Conservation (phyloP, 2,113 vertebrate species). For the Gorsachius goisagi region DNA sequence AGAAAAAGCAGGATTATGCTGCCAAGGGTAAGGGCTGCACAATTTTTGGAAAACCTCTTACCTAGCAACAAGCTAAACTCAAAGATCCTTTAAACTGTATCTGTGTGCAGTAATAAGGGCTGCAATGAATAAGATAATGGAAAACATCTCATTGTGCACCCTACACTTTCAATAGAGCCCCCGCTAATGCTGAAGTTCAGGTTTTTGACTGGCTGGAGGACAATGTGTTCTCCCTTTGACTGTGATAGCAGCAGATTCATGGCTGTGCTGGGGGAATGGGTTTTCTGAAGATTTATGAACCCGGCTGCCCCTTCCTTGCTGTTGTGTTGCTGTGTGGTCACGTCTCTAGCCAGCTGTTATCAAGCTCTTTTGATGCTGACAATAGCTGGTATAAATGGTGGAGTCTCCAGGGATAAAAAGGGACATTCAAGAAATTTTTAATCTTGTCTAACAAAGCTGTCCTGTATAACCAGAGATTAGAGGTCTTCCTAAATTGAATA, state of each 20-base stretch:
- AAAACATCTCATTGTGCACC: slow-evolving; percentile 33
- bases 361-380: slow-evolving; percentile 49
- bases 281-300: slow-evolving; percentile 50
- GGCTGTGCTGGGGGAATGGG: neutral
- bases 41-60: slow-evolving; percentile 19
- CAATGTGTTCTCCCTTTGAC: slow-evolving; percentile 29
- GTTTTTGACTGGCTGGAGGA: slow-evolving; percentile 35
- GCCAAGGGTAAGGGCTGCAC: neutral
- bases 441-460: slow-evolving; percentile 70
- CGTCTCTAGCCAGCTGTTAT: slow-evolving; percentile 66
- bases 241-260: slow-evolving; percentile 38
- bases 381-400: slow-evolving; percentile 32
- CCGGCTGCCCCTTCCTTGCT: slow-evolving; percentile 30
- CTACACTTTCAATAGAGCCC: neutral
- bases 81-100: slow-evolving; percentile 39
- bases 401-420: slow-evolving; percentile 59
- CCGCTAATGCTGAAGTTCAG: slow-evolving; percentile 54
- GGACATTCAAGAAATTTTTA: slow-evolving; percentile 57
- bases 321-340: slow-evolving; percentile 50
- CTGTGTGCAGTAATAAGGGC: slow-evolving; percentile 32
- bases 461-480: slow-evolving; percentile 67
- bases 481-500: slow-evolving; percentile 53
- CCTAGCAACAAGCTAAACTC: slow-evolving; percentile 44
- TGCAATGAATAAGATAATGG: slow-evolving; percentile 59
- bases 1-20: neutral